These are phyloP conservation scores for Carlito syrichta DNA, from an alignment of 2,113 vertebrate species.

Conservation along the genomic window DNA sequence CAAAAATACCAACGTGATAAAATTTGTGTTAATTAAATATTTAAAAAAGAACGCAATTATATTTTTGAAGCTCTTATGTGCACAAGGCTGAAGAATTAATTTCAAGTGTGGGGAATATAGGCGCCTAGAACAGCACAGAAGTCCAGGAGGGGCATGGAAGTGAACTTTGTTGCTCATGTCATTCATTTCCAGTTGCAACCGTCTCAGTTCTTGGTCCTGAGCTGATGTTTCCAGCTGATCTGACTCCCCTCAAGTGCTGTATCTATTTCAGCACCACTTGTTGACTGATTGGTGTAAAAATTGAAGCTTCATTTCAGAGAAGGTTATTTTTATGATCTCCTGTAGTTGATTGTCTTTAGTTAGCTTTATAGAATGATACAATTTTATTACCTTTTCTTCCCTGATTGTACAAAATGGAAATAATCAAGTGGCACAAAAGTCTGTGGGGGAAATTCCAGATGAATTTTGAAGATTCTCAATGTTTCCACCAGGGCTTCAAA, in stretches of 20 bases:
- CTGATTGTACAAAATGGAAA: not conserved
- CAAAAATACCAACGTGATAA: not conserved
- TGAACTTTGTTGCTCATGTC: not conserved
- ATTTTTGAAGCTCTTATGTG: not conserved
- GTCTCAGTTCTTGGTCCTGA: not conserved
- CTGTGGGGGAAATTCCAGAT: not conserved
- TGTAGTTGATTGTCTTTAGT: not conserved
- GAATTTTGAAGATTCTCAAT: not conserved
- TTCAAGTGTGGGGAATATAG: not conserved
- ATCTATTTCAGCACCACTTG: not conserved
- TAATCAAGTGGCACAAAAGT: not conserved
- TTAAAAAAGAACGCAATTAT: not conserved
- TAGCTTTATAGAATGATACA: not conserved
- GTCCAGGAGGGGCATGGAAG: not conserved
- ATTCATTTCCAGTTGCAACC: not conserved
- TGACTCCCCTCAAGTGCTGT: not conserved
- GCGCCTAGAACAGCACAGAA: not conserved
- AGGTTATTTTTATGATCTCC: not conserved
- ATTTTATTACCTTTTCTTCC: not conserved
- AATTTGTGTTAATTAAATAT: not conserved
- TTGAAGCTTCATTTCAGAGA: not conserved
- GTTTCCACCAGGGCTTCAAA: not conserved
- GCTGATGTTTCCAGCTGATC: not conserved
- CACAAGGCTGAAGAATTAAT: not conserved
- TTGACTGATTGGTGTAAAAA: not conserved